phyloP scores from a whole-genome alignment of 2,113 vertebrate species.

The Phyllopteryx taeniolatus region DNA sequence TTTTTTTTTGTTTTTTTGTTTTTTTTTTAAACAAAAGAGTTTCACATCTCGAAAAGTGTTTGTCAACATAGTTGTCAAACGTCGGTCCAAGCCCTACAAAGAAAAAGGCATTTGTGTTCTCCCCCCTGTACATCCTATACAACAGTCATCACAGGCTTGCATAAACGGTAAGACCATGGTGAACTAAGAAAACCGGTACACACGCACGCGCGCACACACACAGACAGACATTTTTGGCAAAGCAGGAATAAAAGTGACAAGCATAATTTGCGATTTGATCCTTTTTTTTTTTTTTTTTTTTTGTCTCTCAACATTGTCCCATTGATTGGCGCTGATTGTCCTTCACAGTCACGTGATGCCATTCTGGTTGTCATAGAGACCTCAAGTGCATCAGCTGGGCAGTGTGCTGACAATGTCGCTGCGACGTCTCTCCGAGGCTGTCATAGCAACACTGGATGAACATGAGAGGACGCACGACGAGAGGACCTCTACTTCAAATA shows the following conservation, averaged over 20 bases:
- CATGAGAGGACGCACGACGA: slow-evolving; percentile 37
- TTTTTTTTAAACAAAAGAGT: slow-evolving; percentile 49
- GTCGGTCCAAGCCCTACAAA: slow-evolving; percentile 61
- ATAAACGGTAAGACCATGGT: slow-evolving; percentile 67
- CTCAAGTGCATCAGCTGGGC: slow-evolving; percentile 73
- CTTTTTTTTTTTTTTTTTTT: slow-evolving; percentile 41
- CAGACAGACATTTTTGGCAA: slow-evolving; percentile 71
- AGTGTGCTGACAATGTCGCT: slow-evolving; percentile 55
- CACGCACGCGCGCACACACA: slow-evolving; percentile 6
- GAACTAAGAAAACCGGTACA: slow-evolving; percentile 53
- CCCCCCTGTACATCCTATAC: slow-evolving; percentile 67
- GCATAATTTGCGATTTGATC: slow-evolving; percentile 74
- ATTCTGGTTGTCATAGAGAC: slow-evolving; percentile 69
- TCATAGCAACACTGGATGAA: slow-evolving; percentile 66
- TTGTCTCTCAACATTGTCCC: slow-evolving; percentile 62
- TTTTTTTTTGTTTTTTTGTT: slow-evolving; percentile 20
- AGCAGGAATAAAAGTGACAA: slow-evolving; percentile 79
- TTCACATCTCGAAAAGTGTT: slow-evolving; percentile 73
- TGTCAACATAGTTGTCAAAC: slow-evolving; percentile 71
- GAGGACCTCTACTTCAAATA: slow-evolving; percentile 52
- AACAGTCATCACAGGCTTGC: slow-evolving; percentile 73
- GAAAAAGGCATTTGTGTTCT: slow-evolving; percentile 65
- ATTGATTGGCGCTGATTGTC: slow-evolving; percentile 79
- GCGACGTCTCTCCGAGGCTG: slow-evolving; percentile 52
- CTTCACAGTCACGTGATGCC: slow-evolving; percentile 75